Conservation (phyloP, 2,113 vertebrate genomes). For the Elgaria multicarinata region DNA sequence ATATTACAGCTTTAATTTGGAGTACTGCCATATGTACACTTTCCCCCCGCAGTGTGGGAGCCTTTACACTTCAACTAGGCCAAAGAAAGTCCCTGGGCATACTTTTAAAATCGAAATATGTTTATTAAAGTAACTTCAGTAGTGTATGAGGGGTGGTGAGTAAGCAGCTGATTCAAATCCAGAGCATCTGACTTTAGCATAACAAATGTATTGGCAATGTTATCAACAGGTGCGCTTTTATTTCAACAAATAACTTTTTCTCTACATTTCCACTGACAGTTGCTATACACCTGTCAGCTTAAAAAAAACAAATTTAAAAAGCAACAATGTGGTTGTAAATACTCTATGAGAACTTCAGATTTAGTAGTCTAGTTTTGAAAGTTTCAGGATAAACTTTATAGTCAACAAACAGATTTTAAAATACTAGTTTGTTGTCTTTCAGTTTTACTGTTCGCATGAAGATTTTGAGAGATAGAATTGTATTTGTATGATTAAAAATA, state of each 20-base stretch:
- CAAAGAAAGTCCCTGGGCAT: too few relatives aligned
- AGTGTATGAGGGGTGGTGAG: background rate
- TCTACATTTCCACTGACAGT: background rate
- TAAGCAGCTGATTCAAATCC: background rate
- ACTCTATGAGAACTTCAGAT: background rate
- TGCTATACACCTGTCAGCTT: slow-evolving; percentile 1
- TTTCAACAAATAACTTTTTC: background rate
- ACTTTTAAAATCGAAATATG: background rate
- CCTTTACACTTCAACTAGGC: background rate
- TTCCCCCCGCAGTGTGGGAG: background rate
- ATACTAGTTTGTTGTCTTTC: background rate
- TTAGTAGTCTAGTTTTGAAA: background rate
- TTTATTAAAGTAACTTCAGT: background rate
- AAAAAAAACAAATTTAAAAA: background rate
- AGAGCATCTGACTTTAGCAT: background rate
- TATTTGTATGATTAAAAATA: background rate
- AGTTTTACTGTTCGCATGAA: background rate
- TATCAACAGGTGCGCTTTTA: background rate
- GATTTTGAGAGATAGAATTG: background rate
- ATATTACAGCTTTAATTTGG: background rate
- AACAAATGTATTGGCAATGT: background rate
- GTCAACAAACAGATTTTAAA: background rate
- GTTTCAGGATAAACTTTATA: background rate
- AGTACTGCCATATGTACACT: too few relatives aligned
- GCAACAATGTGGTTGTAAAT: background rate